These are phyloP conservation scores for Galeopterus variegatus DNA, from an alignment of 2,113 vertebrate species.

Conservation along the genomic window DNA sequence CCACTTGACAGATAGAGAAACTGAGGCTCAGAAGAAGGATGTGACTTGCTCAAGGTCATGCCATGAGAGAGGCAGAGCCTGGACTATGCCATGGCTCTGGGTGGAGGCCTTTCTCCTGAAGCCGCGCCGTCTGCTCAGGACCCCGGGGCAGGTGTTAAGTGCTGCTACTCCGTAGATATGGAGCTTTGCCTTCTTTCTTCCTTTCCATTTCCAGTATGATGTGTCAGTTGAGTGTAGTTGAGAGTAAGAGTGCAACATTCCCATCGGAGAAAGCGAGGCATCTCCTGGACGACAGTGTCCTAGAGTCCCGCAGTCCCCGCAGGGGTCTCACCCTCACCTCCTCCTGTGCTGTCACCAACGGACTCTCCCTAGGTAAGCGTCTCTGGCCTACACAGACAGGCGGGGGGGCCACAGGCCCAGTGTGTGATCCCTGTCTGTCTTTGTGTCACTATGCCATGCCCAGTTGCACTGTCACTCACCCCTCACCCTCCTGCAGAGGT, in stretches of 20 bases:
- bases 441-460: constrained; percentile 31
- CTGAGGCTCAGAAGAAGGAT: constrained; percentile 27
- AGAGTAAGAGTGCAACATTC: constrained; percentile 97
- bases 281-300: constrained; percentile 97
- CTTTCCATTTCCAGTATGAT: constrained; percentile 92
- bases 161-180: constrained; percentile 8
- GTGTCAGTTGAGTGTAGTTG: constrained; percentile 96
- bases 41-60: constrained; percentile 61
- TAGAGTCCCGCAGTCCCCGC: constrained; percentile 95
- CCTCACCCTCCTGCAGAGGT: not conserved
- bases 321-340: constrained; percentile 87
- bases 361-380: constrained; percentile 92
- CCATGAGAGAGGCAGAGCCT: not conserved
- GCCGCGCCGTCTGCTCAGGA: not conserved
- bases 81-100: not conserved
- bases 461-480: not conserved
- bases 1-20: not conserved
- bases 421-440: constrained; percentile 70
- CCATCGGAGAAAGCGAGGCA: constrained; percentile 95
- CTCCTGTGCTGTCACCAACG: constrained; percentile 91
- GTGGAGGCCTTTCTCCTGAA: not conserved
- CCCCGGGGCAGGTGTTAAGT: not conserved
- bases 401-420: constrained; percentile 8
- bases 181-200: constrained; percentile 75
- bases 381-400: not conserved